Evolutionary conservation across 2,888 invertebrate species (phyloP).

Genomic region (Philhelius pedissequus): DNA sequence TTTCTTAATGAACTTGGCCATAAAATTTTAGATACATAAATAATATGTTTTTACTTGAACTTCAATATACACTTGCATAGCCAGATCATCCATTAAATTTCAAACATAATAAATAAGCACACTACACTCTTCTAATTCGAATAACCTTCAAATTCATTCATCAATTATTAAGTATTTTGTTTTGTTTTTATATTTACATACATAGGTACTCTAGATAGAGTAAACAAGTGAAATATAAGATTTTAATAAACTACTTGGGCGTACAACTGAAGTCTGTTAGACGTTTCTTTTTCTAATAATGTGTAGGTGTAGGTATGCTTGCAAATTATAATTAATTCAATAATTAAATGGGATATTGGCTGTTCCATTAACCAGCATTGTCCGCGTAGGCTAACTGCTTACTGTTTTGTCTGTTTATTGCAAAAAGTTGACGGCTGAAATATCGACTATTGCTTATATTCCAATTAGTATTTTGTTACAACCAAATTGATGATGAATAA

Average conservation of each 20-base stretch:
- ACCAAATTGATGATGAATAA: too few relatives aligned
- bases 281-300: not conserved
- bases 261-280: not conserved
- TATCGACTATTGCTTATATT: too few relatives aligned
- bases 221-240: not conserved
- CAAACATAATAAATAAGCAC: not conserved
- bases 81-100: not conserved
- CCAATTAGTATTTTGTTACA: too few relatives aligned
- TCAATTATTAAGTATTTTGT: not conserved
- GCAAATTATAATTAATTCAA: conserved; percentile 2
- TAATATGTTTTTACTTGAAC: not conserved
- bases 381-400: too few relatives aligned
- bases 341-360: not conserved
- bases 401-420: too few relatives aligned
- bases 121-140: not conserved
- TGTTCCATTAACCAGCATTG: not conserved
- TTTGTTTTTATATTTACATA: not conserved
- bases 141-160: conserved; percentile 1
- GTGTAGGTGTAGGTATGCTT: too few relatives aligned
- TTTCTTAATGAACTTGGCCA: not conserved
- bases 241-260: not conserved
- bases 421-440: too few relatives aligned
- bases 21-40: not conserved
- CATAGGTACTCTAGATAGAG: too few relatives aligned
- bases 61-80: not conserved